Conservation (phyloP, 2,888 invertebrate genomes). For the Mesoligia furuncula region DNA sequence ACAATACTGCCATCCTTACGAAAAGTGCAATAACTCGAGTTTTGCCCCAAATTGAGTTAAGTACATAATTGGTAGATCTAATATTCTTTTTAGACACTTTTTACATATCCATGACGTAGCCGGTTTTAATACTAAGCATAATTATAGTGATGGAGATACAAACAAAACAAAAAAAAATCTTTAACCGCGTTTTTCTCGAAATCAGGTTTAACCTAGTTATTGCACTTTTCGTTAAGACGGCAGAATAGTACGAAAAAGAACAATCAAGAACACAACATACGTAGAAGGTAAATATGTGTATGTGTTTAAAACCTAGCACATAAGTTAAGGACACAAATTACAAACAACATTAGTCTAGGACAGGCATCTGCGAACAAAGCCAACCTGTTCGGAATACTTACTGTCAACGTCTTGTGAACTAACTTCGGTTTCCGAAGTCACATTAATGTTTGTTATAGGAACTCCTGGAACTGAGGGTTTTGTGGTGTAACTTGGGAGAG, state of each 20-base stretch:
- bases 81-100: too few relatives aligned
- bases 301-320: neutral
- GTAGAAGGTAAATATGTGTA: neutral
- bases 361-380: slow-evolving; percentile 16
- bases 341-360: slow-evolving; percentile 23
- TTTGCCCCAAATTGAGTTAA: too few relatives aligned
- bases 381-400: slow-evolving; percentile 46
- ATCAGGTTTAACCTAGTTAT: too few relatives aligned
- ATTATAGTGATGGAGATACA: too few relatives aligned
- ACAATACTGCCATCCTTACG: too few relatives aligned
- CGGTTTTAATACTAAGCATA: too few relatives aligned
- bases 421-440: slow-evolving; percentile 31
- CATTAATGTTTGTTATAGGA: slow-evolving; percentile 32
- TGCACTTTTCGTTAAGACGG: too few relatives aligned
- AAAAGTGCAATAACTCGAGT: too few relatives aligned
- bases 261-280: neutral
- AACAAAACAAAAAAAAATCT: too few relatives aligned
- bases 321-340: slow-evolving; percentile 18
- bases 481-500: slow-evolving; percentile 25
- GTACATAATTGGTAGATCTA: too few relatives aligned
- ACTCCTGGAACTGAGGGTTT: slow-evolving; percentile 8
- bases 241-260: neutral
- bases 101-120: too few relatives aligned
- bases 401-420: slow-evolving; percentile 20
- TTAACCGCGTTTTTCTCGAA: too few relatives aligned